A percentile compares a stretch with the other conserved stretches of the same genome.
phyloP scores from a whole-genome alignment of 2,888 invertebrate genomes.

The Eilema caniola region DNA sequence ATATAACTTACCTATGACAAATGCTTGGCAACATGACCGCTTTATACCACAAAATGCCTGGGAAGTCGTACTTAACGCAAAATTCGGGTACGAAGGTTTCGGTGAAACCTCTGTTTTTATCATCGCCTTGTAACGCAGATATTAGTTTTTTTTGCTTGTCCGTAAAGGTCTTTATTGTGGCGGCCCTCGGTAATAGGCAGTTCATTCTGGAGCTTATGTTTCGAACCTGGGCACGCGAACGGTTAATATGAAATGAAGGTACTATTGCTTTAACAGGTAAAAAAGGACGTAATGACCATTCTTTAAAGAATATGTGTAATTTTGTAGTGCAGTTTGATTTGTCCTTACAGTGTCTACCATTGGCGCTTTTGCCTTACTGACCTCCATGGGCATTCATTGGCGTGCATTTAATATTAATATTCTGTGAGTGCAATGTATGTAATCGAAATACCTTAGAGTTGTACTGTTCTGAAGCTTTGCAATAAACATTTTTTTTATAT shows the following conservation, averaged over 20 bases:
- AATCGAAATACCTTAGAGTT: too few species aligned
- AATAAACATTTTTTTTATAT: too few species aligned
- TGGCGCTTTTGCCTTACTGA: too few species aligned
- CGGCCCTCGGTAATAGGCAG: slow-evolving; percentile 77
- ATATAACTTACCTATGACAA: slow-evolving; percentile 89
- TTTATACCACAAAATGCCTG: slow-evolving; percentile 94
- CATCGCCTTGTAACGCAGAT: slow-evolving; percentile 77
- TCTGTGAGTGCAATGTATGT: too few species aligned
- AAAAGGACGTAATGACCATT: too few species aligned
- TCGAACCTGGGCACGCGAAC: slow-evolving; percentile 71
- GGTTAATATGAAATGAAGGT: background rate
- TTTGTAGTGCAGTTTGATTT: too few species aligned
- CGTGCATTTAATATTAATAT: too few species aligned
- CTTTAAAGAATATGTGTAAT: too few species aligned
- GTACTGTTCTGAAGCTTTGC: too few species aligned
- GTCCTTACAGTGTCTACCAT: too few species aligned
- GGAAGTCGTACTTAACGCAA: slow-evolving; percentile 90
- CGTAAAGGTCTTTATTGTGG: slow-evolving; percentile 68
- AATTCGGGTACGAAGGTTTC: slow-evolving; percentile 96
- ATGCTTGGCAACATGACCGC: slow-evolving; percentile 94
- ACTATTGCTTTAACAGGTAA: too few species aligned
- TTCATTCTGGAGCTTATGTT: slow-evolving; percentile 80
- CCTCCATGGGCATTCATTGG: too few species aligned
- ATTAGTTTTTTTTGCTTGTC: slow-evolving; percentile 74
- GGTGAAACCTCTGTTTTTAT: slow-evolving; percentile 75